These are phyloP conservation scores for Paguma larvata DNA, from an alignment of 2,797 vertebrate genomes.

Conservation along the genomic window DNA sequence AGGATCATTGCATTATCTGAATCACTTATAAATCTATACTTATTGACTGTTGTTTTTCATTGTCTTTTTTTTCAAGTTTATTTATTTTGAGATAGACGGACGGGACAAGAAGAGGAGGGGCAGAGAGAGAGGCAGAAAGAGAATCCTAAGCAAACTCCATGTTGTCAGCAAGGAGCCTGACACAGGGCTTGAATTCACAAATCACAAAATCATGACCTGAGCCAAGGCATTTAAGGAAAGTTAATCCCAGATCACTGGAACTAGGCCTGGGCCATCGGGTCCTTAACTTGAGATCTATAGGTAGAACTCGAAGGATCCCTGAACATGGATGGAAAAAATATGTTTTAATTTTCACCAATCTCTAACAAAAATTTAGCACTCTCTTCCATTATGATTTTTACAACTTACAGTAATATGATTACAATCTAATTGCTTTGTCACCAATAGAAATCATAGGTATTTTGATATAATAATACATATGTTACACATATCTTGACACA, in stretches of 20 bases:
- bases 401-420: neutral
- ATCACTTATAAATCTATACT: neutral
- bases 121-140: no score
- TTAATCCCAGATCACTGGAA: neutral
- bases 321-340: neutral
- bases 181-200: rapidly evolving
- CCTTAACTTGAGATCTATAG: neutral
- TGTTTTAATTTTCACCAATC: neutral
- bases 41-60: neutral
- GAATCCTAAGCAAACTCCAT: no score
- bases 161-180: no score
- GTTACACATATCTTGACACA: neutral
- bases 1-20: neutral
- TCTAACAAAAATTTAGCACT: neutral
- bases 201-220: no score
- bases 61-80: neutral
- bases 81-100: no score
- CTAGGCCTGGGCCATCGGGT: neutral
- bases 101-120: no score
- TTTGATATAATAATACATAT: neutral
- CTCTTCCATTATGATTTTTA: neutral
- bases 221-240: neutral
- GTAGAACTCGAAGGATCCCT: neutral
- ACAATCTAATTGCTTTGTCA: neutral
- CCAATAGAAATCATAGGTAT: neutral